phyloP scores from a whole-genome alignment of 2,797 vertebrate species.

The Kryptolebias ocellatus region DNA sequence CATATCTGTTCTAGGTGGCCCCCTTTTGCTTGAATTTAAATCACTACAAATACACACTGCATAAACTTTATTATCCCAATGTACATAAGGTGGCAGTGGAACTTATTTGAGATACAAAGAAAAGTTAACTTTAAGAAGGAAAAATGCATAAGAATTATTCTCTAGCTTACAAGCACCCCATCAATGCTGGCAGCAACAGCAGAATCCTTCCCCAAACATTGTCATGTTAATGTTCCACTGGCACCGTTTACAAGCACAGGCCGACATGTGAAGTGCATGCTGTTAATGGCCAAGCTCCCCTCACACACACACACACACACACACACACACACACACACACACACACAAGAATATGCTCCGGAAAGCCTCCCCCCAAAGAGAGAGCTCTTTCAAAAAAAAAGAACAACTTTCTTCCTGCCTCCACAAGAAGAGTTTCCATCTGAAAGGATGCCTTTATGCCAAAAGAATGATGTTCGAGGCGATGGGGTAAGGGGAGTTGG shows the following conservation, averaged over 20 bases:
- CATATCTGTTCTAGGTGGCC: too few species aligned
- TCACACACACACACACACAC: conserved; percentile 11
- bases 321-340: conserved; percentile 42
- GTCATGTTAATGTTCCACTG: conserved; percentile 84
- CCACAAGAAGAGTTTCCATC: conserved; percentile 73
- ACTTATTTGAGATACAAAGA: too few species aligned
- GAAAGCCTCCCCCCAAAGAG: conserved; percentile 71
- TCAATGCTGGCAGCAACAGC: conserved; percentile 4
- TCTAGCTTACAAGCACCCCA: neutral
- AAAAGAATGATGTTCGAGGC: conserved; percentile 64
- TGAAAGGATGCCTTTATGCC: conserved; percentile 83
- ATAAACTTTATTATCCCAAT: too few species aligned
- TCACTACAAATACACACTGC: too few species aligned
- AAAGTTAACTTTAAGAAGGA: too few species aligned
- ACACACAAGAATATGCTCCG: conserved; percentile 83
- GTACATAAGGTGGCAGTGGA: too few species aligned
- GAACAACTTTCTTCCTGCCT: conserved; percentile 78
- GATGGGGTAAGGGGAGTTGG: conserved; percentile 67
- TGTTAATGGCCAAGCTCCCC: conserved; percentile 74
- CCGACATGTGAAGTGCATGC: conserved; percentile 80
- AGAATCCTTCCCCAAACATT: conserved; percentile 62
- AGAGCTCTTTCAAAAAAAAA: conserved; percentile 19
- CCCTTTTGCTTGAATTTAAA: too few species aligned
- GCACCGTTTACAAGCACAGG: conserved; percentile 77
- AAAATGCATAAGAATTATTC: too few species aligned